Evolutionary conservation across 1,140 invertebrate genomes (phyloP).

Genomic region (Goniozus legneri): DNA sequence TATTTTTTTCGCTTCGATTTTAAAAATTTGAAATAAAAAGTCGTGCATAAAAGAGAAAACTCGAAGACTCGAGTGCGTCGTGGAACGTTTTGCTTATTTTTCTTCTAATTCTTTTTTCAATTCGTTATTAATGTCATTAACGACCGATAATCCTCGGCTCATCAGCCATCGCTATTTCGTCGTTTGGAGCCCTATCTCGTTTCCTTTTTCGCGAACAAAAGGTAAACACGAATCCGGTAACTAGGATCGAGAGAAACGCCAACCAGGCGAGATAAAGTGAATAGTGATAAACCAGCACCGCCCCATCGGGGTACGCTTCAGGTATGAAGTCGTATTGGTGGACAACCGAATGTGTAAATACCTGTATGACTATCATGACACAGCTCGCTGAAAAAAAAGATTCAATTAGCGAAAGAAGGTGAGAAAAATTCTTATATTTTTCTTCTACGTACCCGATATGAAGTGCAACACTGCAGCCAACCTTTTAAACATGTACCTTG

Average conservation of each 20-base stretch:
- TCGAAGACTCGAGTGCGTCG: no score
- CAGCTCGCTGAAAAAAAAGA: conserved; percentile 59
- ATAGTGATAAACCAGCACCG: conserved; percentile 64
- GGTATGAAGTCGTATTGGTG: conserved; percentile 67
- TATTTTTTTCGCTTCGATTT: no score
- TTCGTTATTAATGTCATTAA: no score
- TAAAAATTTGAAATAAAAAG: no score
- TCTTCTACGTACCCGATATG: conserved; percentile 63
- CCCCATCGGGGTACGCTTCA: conserved; percentile 66
- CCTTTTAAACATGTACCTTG: conserved; percentile 86
- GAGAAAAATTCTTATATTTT: background rate
- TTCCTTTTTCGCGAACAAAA: conserved; percentile 80
- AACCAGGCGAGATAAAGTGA: conserved; percentile 79
- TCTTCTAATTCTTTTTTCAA: no score
- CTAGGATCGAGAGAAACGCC: conserved; percentile 69
- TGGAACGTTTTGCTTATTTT: no score
- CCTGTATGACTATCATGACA: conserved; percentile 77
- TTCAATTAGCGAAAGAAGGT: background rate
- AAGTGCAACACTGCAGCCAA: conserved; percentile 81
- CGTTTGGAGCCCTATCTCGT: conserved; percentile 72
- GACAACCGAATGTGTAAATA: conserved; percentile 68
- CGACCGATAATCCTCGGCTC: conserved; percentile 80
- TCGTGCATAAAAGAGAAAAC: no score
- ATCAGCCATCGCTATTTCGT: conserved; percentile 77
- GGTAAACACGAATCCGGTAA: conserved; percentile 70